These are phyloP conservation scores for Venusia cambrica DNA, from an alignment of 2,888 invertebrate species.

Conservation along the genomic window DNA sequence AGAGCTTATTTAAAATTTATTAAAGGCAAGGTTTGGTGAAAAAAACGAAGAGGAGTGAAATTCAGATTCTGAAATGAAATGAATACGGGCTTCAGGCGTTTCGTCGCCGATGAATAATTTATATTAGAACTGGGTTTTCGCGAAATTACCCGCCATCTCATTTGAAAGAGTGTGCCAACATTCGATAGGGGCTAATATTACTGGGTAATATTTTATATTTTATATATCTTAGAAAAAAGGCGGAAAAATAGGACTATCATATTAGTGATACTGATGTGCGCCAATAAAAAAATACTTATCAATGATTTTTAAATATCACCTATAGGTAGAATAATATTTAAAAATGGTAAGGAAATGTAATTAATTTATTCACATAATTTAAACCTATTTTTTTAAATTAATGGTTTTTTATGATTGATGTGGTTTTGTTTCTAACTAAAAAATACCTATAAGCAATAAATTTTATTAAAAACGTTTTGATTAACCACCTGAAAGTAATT, in stretches of 20 bases:
- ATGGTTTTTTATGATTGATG: too few relatives aligned
- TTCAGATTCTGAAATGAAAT: constrained; percentile 79
- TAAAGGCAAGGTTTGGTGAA: constrained; percentile 66
- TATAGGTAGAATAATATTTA: too few relatives aligned
- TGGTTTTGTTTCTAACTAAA: too few relatives aligned
- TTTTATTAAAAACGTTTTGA: constrained; percentile 24
- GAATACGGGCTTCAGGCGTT: constrained; percentile 77
- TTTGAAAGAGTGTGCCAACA: constrained; percentile 63
- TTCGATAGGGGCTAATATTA: constrained; percentile 53
- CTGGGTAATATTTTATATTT: constrained; percentile 19
- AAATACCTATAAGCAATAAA: constrained; percentile 37
- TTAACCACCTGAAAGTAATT: constrained; percentile 30
- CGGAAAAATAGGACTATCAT: too few relatives aligned
- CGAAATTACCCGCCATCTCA: constrained; percentile 76
- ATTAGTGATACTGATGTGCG: too few relatives aligned
- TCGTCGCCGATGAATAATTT: constrained; percentile 80
- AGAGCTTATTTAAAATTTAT: constrained; percentile 75
- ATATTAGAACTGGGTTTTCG: constrained; percentile 75
- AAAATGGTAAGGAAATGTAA: too few relatives aligned
- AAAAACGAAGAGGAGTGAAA: constrained; percentile 66
- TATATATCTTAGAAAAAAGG: too few relatives aligned
- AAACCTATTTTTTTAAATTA: too few relatives aligned
- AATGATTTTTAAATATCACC: too few relatives aligned
- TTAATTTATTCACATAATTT: too few relatives aligned
- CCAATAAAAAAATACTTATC: too few relatives aligned